phyloP scores from a whole-genome alignment of 2,797 vertebrate species.

The Cynopterus sphinx region DNA sequence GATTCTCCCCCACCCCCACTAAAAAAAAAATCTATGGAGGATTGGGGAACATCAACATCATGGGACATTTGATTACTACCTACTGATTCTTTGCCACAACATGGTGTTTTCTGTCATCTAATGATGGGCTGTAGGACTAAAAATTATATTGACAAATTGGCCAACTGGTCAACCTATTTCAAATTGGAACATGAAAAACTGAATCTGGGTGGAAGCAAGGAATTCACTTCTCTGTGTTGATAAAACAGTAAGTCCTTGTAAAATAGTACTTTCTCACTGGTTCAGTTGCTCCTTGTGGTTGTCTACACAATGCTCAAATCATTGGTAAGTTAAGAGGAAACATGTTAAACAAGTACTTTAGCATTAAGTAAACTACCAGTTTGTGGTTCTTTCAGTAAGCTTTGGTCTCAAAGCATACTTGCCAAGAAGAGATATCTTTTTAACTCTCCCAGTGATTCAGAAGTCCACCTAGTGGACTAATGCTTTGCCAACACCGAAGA shows the following conservation, averaged over 20 bases:
- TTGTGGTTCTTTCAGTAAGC: neutral
- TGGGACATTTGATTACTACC: slow-evolving; percentile 2
- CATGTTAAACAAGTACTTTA: slow-evolving; percentile 14
- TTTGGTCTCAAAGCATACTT: neutral
- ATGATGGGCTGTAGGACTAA: neutral
- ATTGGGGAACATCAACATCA: neutral
- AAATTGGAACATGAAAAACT: neutral
- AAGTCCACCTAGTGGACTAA: neutral
- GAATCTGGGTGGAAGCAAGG: neutral
- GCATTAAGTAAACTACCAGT: neutral
- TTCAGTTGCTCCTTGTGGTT: slow-evolving; percentile 21
- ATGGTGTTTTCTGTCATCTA: slow-evolving; percentile 22
- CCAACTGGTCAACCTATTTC: neutral
- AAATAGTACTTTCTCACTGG: neutral
- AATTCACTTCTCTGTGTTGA: neutral
- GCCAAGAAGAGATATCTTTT: neutral
- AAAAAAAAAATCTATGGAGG: neutral
- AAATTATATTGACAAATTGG: slow-evolving; percentile 26
- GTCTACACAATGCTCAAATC: neutral
- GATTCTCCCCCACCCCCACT: neutral
- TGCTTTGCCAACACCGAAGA: neutral
- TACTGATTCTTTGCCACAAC: slow-evolving; percentile 13
- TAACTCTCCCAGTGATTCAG: neutral
- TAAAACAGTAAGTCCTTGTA: neutral
- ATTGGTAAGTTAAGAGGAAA: neutral